Conservation (phyloP, 2,797 vertebrate species). For the Chloroceryle inda region DNA sequence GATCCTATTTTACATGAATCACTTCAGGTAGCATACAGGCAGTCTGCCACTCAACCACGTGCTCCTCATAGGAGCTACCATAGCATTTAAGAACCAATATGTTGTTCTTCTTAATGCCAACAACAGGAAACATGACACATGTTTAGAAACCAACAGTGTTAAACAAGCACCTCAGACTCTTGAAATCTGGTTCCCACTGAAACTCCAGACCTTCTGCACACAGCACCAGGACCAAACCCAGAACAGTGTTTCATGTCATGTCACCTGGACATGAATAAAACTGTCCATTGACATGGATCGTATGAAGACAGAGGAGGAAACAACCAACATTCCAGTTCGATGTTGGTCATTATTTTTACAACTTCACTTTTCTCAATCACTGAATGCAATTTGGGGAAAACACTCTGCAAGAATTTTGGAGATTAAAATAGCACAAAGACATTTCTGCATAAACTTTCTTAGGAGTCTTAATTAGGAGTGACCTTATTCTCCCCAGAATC, state of each 20-base stretch:
- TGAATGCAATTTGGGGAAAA: neutral
- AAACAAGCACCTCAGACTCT: slow-evolving; percentile 43
- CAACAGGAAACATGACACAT: slow-evolving; percentile 22
- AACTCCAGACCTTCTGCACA: neutral
- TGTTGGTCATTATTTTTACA: neutral
- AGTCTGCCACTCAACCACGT: neutral
- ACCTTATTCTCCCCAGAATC: neutral
- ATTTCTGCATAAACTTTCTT: neutral
- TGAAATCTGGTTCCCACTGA: slow-evolving; percentile 48
- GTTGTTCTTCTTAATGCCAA: slow-evolving; percentile 23
- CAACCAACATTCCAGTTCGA: neutral
- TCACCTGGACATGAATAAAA: slow-evolving; percentile 28
- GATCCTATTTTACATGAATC: neutral
- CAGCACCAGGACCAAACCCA: slow-evolving; percentile 42
- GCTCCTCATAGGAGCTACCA: neutral
- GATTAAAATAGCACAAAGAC: neutral
- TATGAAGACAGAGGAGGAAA: slow-evolving; percentile 40
- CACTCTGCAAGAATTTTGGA: neutral
- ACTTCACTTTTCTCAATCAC: neutral
- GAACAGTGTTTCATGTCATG: slow-evolving; percentile 13
- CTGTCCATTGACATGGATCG: neutral
- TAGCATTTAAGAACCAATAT: neutral
- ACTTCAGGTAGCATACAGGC: slow-evolving; percentile 16
- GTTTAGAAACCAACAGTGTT: neutral
- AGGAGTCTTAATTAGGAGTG: neutral